Conservation (phyloP, 2,888 invertebrate species). For the Trissolcus brochymenae region DNA sequence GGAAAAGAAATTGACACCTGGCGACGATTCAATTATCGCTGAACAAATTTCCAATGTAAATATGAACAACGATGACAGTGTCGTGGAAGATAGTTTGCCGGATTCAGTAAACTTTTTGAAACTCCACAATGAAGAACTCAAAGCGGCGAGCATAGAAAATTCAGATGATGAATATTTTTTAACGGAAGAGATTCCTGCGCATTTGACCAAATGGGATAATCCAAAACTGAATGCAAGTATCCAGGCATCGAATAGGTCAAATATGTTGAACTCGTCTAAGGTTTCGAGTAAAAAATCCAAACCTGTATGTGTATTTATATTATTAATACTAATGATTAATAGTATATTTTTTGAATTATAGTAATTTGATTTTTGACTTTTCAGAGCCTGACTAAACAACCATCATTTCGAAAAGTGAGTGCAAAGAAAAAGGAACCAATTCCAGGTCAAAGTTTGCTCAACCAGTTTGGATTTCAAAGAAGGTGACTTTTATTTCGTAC, state of each 20-base stretch:
- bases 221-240: conserved; percentile 9
- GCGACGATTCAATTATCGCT: too few species aligned
- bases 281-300: conserved; percentile 3
- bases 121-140: conserved; percentile 15
- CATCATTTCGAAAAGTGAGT: conserved; percentile 36
- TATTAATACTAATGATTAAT: neutral
- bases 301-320: conserved; percentile 6
- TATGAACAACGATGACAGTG: conserved; percentile 1
- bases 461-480: conserved; percentile 83
- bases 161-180: conserved; percentile 29
- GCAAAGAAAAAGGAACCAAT: conserved; percentile 69
- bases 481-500: conserved; percentile 73
- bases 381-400: conserved; percentile 37
- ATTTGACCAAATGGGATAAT: conserved; percentile 18
- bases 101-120: conserved; percentile 49
- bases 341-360: neutral
- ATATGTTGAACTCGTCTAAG: too few species aligned
- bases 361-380: conserved; percentile 1
- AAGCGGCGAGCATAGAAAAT: neutral
- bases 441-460: conserved; percentile 80
- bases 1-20: neutral
- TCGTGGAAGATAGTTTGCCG: conserved; percentile 6
- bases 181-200: conserved; percentile 9
- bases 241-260: neutral
- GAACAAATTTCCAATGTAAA: neutral